Evolutionary conservation across 2,888 invertebrate species (phyloP).

Genomic region (Pyrrhia umbra): DNA sequence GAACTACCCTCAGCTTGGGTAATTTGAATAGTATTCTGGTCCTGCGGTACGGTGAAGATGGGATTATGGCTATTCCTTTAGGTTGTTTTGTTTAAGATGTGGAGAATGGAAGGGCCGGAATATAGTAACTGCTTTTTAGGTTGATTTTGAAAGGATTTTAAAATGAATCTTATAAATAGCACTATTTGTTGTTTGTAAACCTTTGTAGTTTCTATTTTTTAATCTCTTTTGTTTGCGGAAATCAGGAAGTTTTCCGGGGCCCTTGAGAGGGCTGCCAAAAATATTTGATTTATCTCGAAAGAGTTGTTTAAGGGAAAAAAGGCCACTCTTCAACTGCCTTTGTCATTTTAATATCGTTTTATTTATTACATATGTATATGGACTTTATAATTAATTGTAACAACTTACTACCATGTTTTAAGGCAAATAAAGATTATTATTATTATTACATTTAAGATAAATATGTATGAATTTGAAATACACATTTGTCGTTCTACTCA

Average conservation of each 20-base stretch:
- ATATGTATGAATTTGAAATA: no score
- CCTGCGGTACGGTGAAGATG: constrained; percentile 1
- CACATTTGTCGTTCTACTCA: no score
- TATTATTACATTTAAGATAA: no score
- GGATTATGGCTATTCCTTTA: not conserved
- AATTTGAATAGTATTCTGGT: constrained; percentile 49
- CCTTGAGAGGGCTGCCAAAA: not conserved
- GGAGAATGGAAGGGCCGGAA: not conserved
- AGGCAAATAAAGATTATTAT: no score
- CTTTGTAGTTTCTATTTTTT: not conserved
- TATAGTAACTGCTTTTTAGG: not conserved
- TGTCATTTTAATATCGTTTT: not conserved
- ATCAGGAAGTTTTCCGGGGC: no score
- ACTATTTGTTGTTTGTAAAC: not conserved
- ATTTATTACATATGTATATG: no score
- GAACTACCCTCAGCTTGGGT: constrained; percentile 23
- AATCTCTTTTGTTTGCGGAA: not conserved
- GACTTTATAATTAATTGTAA: no score
- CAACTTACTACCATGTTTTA: no score
- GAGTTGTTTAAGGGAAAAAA: not conserved
- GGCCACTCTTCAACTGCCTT: not conserved
- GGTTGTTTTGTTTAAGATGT: not conserved
- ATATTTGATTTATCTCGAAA: not conserved
- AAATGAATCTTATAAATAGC: not conserved
- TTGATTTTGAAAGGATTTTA: not conserved